Base-by-base conservation (phyloP, 92 coral and sea anemone genomes). In the Porites evermanni region DNA sequence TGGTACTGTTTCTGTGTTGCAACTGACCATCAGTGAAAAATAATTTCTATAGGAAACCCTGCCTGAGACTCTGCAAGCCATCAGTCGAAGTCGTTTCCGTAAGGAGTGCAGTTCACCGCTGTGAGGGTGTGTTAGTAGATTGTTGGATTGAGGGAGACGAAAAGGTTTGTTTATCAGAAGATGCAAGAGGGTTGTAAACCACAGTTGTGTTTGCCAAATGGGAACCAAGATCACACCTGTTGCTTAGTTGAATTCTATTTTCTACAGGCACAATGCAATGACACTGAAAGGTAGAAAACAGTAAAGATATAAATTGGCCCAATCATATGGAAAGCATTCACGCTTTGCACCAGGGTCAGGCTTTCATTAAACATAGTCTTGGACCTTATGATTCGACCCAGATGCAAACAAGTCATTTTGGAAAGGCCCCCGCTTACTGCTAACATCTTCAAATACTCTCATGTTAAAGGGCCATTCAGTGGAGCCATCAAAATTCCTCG, bases 391-490 rank as follows among this genome's bases (percentile, higher is more conserved):
- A 66, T 84, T 89, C n/a, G 84, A 70, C 53, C 85, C 84, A 11
- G 81, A 84, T 67, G 92, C 89, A 69, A 89, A 78, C 47, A 89
- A 21, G 72, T 85, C 86, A 69, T 77, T 78, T 11, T 79, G 85
- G 72, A 75, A 53, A 23, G 82, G 90, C n/a, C 74, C 90, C 87
- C 87, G 20, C 21, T 53, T 50, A 69, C 32, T 59, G 14, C 23
- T n/a, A 70, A 86, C 47, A 19, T 66, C 53, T 29, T 38, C 32
- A 86, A 86, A 86, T n/a, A 86, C 90, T 56, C 53, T 51, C 19
- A 56, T 87, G 47, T 53, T 47, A 70, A 56, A 64, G 78, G 81
- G 21, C 93, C 93, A 86, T 61, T 90, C 88, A 88, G 70, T 79
- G 7, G 93, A 89, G 74, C 80, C 91, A 66, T 24, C 38, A 29